Evolutionary conservation across 2,113 vertebrate genomes (phyloP).

Genomic region (Sminthopsis crassicaudata): DNA sequence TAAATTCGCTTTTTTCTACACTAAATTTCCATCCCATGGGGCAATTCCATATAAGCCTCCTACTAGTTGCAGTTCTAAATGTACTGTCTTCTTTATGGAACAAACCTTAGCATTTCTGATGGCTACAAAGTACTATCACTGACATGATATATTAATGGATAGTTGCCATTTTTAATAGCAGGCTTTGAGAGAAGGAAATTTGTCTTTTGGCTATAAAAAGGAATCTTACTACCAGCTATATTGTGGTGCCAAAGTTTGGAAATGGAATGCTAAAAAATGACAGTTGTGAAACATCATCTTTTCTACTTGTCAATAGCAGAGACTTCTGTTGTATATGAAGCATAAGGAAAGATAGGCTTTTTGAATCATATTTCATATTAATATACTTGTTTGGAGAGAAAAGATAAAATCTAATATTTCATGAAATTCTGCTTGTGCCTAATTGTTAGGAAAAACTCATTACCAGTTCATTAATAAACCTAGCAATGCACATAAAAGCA

Average conservation of each 20-base stretch:
- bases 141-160: background rate
- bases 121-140: slow-evolving; percentile 16
- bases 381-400: background rate
- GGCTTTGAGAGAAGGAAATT: background rate
- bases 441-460: background rate
- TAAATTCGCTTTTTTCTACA: background rate
- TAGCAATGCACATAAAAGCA: background rate
- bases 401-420: background rate
- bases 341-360: slow-evolving; percentile 36
- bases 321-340: background rate
- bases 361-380: background rate
- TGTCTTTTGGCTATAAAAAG: slow-evolving; percentile 28
- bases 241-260: background rate
- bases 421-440: background rate
- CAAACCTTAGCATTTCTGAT: slow-evolving; percentile 7
- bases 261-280: slow-evolving; percentile 16
- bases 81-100: slow-evolving; percentile 12
- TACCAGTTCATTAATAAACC: background rate
- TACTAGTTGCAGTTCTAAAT: background rate
- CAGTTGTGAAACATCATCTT: slow-evolving; percentile 8
- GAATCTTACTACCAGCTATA: slow-evolving; percentile 17
- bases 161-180: slow-evolving; percentile 3
- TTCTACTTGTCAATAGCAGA: background rate
- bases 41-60: background rate
- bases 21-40: background rate